Evolutionary conservation across 1,140 invertebrate species (phyloP).

Genomic region (Caenorhabditis latens): DNA sequence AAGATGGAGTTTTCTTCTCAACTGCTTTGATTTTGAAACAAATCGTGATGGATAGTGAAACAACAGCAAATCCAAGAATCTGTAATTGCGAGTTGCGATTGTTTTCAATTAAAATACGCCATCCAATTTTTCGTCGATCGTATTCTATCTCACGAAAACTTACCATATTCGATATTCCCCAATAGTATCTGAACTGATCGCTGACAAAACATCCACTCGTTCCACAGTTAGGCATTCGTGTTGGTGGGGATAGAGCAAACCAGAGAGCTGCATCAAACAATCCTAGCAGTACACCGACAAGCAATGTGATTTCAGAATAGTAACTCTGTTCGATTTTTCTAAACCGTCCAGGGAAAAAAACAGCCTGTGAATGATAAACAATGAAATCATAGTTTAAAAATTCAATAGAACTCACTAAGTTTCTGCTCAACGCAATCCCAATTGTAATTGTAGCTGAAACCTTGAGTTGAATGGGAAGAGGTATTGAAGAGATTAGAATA

Average conservation of each 20-base stretch:
- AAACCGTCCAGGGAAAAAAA: not conserved
- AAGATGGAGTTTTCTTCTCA: not conserved
- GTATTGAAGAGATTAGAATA: not conserved
- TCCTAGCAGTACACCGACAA: not conserved
- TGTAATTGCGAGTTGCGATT: not conserved
- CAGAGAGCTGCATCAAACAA: not conserved
- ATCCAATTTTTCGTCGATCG: too few species aligned
- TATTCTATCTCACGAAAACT: not conserved
- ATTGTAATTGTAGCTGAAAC: not conserved
- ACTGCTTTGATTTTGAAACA: constrained; percentile 22
- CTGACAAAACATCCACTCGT: constrained; percentile 49
- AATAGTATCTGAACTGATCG: constrained; percentile 54
- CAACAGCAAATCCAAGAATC: not conserved
- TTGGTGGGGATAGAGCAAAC: constrained; percentile 7
- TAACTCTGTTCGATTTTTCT: constrained; percentile 10
- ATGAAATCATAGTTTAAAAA: not conserved
- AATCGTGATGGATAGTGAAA: not conserved
- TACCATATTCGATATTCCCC: constrained; percentile 50
- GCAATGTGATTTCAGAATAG: not conserved
- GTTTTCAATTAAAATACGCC: too few species aligned
- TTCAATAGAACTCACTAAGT: not conserved
- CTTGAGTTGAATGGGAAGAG: constrained; percentile 27
- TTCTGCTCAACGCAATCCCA: constrained; percentile 38
- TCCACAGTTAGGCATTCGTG: constrained; percentile 1
- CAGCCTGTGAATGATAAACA: not conserved